These are phyloP conservation scores for Selene dorsalis DNA, from an alignment of 2,797 vertebrate species.

Conservation along the genomic window DNA sequence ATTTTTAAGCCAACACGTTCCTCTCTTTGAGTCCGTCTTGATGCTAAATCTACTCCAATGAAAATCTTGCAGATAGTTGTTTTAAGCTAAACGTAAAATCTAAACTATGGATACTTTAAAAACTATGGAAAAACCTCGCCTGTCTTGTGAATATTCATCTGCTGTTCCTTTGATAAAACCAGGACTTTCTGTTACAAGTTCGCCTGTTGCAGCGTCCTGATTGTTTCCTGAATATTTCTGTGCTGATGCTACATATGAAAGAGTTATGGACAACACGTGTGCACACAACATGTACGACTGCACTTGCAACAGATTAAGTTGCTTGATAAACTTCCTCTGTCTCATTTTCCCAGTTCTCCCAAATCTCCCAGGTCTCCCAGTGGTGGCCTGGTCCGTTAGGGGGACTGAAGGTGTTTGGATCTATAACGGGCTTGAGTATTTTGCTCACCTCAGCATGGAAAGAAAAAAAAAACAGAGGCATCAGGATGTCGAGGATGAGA, in stretches of 20 bases:
- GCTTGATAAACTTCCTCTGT: not conserved
- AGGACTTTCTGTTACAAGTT: not conserved
- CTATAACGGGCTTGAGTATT: constrained; percentile 27
- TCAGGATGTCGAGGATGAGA: constrained; percentile 22
- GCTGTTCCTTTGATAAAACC: not conserved
- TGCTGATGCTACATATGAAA: constrained; percentile 13
- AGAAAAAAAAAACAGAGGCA: not conserved
- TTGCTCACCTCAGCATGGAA: constrained; percentile 27
- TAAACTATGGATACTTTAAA: not conserved
- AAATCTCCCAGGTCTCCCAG: not conserved
- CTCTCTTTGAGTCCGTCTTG: not conserved
- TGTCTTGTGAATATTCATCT: no score
- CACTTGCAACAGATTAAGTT: not conserved
- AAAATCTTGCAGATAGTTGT: not conserved
- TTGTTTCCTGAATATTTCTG: constrained; percentile 2
- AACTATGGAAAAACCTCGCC: no score
- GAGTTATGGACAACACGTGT: constrained; percentile 9
- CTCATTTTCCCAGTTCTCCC: no score
- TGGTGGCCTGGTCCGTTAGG: constrained; percentile 8
- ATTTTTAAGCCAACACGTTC: not conserved
- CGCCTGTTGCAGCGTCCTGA: not conserved
- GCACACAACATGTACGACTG: constrained; percentile 21
- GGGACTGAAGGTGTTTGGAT: constrained; percentile 28
- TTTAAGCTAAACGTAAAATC: no score
- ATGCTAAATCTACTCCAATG: not conserved